Conservation (phyloP, 64 coral and sea anemone species). For the Exaiptasia diaphana region DNA sequence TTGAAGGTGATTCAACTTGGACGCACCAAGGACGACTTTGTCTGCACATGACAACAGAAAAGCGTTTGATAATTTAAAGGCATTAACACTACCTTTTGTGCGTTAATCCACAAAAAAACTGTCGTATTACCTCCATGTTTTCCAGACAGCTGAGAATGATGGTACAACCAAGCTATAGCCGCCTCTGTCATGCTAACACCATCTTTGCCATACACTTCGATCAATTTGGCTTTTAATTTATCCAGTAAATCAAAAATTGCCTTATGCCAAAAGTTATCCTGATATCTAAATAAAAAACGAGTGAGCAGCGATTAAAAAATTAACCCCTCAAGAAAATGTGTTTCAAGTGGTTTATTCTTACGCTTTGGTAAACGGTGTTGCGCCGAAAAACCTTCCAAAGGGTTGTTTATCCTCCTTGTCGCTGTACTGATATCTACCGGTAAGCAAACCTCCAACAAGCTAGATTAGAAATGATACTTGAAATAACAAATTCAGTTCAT, state of each 20-base stretch:
- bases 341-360: too few species aligned
- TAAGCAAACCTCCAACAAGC: slow-evolving; percentile 71
- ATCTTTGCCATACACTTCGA: not conserved
- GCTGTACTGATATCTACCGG: slow-evolving; percentile 64
- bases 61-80: not conserved
- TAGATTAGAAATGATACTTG: not conserved
- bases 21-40: not conserved
- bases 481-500: too few species aligned
- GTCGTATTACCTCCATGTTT: not conserved
- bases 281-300: not conserved
- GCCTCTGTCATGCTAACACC: not conserved
- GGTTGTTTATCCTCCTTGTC: slow-evolving; percentile 45
- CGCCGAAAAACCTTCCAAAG: slow-evolving; percentile 57
- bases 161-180: not conserved
- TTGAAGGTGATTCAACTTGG: not conserved
- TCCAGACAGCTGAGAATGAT: too few species aligned
- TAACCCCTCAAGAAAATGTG: too few species aligned
- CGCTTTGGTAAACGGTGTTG: too few species aligned
- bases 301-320: too few species aligned
- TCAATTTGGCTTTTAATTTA: not conserved
- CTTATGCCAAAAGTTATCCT: not conserved
- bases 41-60: not conserved
- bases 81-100: not conserved
- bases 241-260: not conserved
- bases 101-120: not conserved